These are phyloP conservation scores for Emmelina monodactyla DNA, from an alignment of 2,888 invertebrate genomes.

Conservation along the genomic window DNA sequence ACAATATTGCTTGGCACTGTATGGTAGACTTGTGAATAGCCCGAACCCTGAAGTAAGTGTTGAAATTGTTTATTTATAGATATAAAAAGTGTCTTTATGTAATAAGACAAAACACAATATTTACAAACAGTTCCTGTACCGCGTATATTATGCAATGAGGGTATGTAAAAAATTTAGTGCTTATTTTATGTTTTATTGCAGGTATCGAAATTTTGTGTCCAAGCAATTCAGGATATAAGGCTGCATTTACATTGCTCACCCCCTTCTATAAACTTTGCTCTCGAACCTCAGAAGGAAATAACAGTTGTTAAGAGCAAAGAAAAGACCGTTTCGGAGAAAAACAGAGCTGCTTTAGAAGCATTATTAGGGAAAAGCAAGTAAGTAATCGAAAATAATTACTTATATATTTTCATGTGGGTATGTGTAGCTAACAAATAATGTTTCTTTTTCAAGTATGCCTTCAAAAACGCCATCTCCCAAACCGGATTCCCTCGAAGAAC, in stretches of 20 bases:
- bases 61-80: no score
- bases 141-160: no score
- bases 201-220: slow-evolving; percentile 41
- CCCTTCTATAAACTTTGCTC: slow-evolving; percentile 35
- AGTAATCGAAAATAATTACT: no score
- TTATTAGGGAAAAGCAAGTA: slow-evolving; percentile 37
- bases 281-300: slow-evolving; percentile 22
- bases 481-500: slow-evolving; percentile 34
- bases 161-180: no score
- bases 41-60: slow-evolving; percentile 27
- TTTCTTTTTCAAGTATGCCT: neutral
- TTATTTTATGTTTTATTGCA: slow-evolving; percentile 18
- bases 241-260: slow-evolving; percentile 50
- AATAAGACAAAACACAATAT: no score
- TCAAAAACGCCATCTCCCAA: no score
- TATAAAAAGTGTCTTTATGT: no score
- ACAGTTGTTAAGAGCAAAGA: slow-evolving; percentile 22
- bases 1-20: slow-evolving; percentile 45
- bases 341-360: slow-evolving; percentile 34
- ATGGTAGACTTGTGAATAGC: slow-evolving; percentile 26
- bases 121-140: no score
- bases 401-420: no score
- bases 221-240: slow-evolving; percentile 43
- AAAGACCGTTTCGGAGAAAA: slow-evolving; percentile 34
- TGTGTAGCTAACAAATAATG: no score